Evolutionary conservation across 2,113 vertebrate species (phyloP), one percentile per base, ranked within the genome.

Genomic region (Aegypius monachus): DNA sequence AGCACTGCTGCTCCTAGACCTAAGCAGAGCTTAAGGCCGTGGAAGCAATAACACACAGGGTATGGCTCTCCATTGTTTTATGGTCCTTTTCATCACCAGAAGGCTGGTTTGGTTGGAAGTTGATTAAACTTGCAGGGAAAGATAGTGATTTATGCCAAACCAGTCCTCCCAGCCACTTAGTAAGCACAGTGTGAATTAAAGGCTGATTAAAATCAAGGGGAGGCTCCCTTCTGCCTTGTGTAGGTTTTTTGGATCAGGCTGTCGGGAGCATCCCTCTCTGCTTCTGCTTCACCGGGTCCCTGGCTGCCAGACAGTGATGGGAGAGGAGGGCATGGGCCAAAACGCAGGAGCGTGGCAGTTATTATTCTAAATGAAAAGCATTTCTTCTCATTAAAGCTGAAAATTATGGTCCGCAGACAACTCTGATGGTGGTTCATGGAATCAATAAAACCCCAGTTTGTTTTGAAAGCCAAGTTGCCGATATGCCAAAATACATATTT

Each of bases 401-500:
- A 97, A 97, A 98, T 97, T 91, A 96, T 3, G 82, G 96, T 83
- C 96, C 80, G 43, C 70, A 83, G 97, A 97, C 97, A 97, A 95
- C 92, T 93, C 96, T 36, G 91, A 74, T 94, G 86, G 93, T 65
- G 89, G 96, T 70, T 98, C 94, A 74, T 8, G 62, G 96, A 98
- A 97, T 97, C 97, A 97, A 96, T 97, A 98, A 94, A 97, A 38
- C 75, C 92, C 95, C 81, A 26, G 97, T 91, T 97, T 97, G 97
- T 98, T 98, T 97, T 93, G 97, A 96, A 97, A 97, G 98, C 97
- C 93, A 90, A 96, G 94, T 96, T 96, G 97, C 98, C 94, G 31
- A 85, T 93, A 88, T 96, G 96, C 97, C 98, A 98, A 98, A 98
- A 98, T 97, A 97, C 93, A 88, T 98, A 97, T 97, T 98, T 98